Evolutionary conservation across 1,140 invertebrate species (phyloP).

Genomic region (Pristionchus pacificus): DNA sequence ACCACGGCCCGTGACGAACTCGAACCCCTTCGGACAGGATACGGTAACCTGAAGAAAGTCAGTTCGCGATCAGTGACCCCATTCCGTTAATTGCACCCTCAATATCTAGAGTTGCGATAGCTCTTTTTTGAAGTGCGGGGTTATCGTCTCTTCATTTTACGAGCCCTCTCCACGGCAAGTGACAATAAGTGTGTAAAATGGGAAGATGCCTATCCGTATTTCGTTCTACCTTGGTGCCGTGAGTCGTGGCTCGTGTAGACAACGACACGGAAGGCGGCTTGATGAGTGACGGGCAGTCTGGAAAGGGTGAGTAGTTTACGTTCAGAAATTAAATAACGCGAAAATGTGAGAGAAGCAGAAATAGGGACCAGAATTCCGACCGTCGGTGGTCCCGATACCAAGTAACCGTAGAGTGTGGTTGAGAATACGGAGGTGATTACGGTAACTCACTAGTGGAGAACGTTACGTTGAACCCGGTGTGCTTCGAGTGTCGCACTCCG

Average conservation of each 20-base stretch:
- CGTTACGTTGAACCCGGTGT: slow-evolving; percentile 71
- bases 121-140: too few species aligned
- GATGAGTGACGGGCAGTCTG: slow-evolving; percentile 79
- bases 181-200: too few species aligned
- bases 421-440: not conserved
- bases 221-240: slow-evolving; percentile 81
- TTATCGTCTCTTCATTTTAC: too few species aligned
- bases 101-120: too few species aligned
- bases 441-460: slow-evolving; percentile 75
- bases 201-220: too few species aligned
- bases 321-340: slow-evolving; percentile 4
- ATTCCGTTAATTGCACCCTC: too few species aligned
- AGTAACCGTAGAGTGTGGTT: too few species aligned
- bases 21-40: slow-evolving; percentile 84
- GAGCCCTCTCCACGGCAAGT: too few species aligned
- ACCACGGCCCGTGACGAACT: slow-evolving; percentile 73
- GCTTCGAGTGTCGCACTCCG: slow-evolving; percentile 3
- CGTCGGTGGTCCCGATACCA: too few species aligned
- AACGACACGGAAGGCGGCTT: slow-evolving; percentile 70
- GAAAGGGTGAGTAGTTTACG: slow-evolving; percentile 45
- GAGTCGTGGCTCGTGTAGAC: slow-evolving; percentile 82
- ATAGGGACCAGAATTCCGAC: too few species aligned
- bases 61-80: too few species aligned
- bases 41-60: slow-evolving; percentile 67
- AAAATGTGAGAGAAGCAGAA: too few species aligned